These are phyloP conservation scores for Crotalus tigris DNA, from an alignment of 2,113 vertebrate genomes.

Conservation along the genomic window DNA sequence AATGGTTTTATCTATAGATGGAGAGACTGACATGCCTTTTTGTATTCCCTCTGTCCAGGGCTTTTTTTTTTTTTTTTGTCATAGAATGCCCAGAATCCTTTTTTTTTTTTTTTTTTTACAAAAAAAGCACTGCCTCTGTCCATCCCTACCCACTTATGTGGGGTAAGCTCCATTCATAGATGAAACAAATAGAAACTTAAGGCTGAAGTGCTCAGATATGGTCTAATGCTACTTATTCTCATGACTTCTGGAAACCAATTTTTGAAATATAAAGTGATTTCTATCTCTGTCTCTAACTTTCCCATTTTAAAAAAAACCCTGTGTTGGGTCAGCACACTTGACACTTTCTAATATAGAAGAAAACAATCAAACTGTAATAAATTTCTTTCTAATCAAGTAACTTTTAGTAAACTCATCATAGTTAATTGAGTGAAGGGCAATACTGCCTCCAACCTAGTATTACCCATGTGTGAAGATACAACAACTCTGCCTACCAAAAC, in stretches of 20 bases:
- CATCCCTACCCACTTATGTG: not conserved
- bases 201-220: too few relatives aligned
- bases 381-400: not conserved
- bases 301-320: not conserved
- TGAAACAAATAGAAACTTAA: not conserved
- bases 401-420: not conserved
- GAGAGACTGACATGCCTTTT: not conserved
- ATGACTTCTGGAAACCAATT: not conserved
- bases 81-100: too few relatives aligned
- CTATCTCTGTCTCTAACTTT: not conserved
- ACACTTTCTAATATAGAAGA: not conserved
- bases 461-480: not conserved
- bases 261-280: not conserved
- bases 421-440: not conserved
- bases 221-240: not conserved
- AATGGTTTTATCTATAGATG: not conserved
- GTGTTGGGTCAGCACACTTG: not conserved
- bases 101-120: too few relatives aligned
- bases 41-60: not conserved
- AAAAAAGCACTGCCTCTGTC: too few relatives aligned
- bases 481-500: not conserved
- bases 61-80: too few relatives aligned
- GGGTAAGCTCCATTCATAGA: not conserved
- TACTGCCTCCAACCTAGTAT: not conserved
- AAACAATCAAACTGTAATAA: not conserved